Evolutionary conservation across 2,888 invertebrate genomes (phyloP), one percentile per base, ranked within the genome.

Genomic region (Callimorpha dominula): DNA sequence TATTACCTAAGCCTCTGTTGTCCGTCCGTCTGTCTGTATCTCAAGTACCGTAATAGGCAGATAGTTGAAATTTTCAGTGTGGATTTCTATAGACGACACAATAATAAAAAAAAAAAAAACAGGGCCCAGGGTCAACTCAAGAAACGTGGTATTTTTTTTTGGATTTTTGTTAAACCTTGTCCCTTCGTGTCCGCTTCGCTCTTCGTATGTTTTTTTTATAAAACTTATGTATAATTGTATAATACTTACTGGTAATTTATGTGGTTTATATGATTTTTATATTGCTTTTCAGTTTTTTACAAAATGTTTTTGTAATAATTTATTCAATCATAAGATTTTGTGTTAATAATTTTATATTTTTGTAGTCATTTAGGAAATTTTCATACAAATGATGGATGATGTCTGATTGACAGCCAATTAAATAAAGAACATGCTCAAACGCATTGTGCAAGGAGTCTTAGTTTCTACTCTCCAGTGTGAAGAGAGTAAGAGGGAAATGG

Each of bases 341-440:
- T 20, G 15, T 20, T 46, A 60, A 49, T 31, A 49, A 8, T 42
- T 17, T 50, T 43, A 62, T 49, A 63, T 40, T 46, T 70, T 20
- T 82, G 79, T 82, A 71, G 52, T 71, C 72, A 76, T 79, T 82
- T 82, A 76, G 70, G 67, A 42, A 57, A 67, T 77, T 80, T 82
- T 79, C 69, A 68, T 78, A 74, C 17, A 79, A 82, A 81, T 57
- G 57, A 57, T 76, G 49, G 73, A 69, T 17, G 52, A 54, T 40
- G n/a, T 50, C 73, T 31, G 31, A 31, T 72, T 74, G 81, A 72
- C 77, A 78, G 54, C 62, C 0, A 17, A 57, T 68, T 68, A 60
- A 68, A 60, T 68, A 46, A 60, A 46, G 60, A 60, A 11, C 17
- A 31, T 60, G 7, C 43, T 9, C 9, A 46, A 8, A 31, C 15